A percentile compares a stretch with the other conserved stretches of the same genome.
These are phyloP conservation scores for Eupithecia centaureata DNA, from an alignment of 2,888 invertebrate species.

Conservation along the genomic window DNA sequence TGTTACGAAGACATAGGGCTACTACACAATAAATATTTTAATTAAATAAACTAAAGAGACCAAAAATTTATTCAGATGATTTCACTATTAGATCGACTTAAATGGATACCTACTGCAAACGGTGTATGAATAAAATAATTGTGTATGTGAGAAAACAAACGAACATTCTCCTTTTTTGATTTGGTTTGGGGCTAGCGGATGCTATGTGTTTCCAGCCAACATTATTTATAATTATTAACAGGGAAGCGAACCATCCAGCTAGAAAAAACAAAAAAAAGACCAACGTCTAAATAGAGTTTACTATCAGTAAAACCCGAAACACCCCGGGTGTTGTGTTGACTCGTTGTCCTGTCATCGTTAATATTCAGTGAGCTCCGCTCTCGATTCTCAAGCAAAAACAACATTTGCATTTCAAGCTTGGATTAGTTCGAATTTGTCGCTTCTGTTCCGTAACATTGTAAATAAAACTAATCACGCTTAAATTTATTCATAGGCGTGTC, in stretches of 20 bases:
- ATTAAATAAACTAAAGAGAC: too few species aligned
- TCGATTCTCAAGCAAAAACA: conserved; percentile 11
- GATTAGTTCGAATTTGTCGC: conserved; percentile 8
- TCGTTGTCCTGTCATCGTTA: not conserved
- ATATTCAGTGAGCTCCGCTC: conserved; percentile 6
- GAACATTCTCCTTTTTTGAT: too few species aligned
- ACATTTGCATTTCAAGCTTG: conserved; percentile 10
- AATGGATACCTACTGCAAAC: too few species aligned
- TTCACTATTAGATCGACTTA: too few species aligned
- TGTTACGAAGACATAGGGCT: not conserved
- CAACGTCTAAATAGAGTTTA: not conserved
- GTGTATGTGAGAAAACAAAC: too few species aligned
- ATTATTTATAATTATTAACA: not conserved
- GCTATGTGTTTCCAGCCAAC: too few species aligned
- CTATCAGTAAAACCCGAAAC: not conserved
- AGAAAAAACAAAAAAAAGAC: not conserved
- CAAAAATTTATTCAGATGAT: too few species aligned
- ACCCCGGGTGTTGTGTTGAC: not conserved
- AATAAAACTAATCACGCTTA: not conserved
- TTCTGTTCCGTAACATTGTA: conserved; percentile 3
- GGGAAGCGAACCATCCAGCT: not conserved
- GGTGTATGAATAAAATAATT: too few species aligned
- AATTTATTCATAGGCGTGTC: not conserved
- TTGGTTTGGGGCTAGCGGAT: too few species aligned
- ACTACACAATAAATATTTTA: too few species aligned